These are phyloP conservation scores for Tolypeutes matacus DNA, from an alignment of 2,797 vertebrate species.

Conservation along the genomic window DNA sequence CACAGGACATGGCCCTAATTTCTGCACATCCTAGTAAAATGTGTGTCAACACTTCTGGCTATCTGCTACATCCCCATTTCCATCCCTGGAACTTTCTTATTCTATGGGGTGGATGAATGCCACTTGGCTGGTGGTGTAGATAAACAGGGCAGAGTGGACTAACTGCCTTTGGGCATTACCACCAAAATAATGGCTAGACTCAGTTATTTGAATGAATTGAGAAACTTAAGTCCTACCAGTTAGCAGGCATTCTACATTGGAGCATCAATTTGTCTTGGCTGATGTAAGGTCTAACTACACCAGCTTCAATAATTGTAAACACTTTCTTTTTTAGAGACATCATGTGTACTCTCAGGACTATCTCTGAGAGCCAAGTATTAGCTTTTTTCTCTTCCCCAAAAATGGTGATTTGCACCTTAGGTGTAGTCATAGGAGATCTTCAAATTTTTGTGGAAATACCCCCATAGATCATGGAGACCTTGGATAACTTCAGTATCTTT, in stretches of 20 bases:
- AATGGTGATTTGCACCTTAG: not conserved
- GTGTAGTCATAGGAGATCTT: no score
- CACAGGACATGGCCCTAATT: not conserved
- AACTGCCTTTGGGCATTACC: not conserved
- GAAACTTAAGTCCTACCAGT: not conserved
- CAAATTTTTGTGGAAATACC: not conserved
- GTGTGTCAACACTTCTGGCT: not conserved
- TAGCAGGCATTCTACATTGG: not conserved
- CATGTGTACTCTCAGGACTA: not conserved
- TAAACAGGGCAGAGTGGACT: not conserved
- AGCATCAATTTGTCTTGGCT: not conserved
- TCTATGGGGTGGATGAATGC: not conserved
- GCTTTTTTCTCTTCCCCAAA: not conserved
- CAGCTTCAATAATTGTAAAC: not conserved
- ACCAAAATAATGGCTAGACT: not conserved
- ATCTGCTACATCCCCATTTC: not conserved
- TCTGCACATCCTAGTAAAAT: not conserved
- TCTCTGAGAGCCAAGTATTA: not conserved
- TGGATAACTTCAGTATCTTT: not conserved
- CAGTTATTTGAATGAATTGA: not conserved
- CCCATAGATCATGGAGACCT: not conserved
- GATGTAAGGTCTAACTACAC: not conserved
- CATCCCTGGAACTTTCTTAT: not conserved
- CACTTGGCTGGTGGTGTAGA: not conserved
- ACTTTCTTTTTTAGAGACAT: not conserved